Evolutionary conservation across 1,140 invertebrate species (phyloP).

Genomic region (Helicoverpa zea): DNA sequence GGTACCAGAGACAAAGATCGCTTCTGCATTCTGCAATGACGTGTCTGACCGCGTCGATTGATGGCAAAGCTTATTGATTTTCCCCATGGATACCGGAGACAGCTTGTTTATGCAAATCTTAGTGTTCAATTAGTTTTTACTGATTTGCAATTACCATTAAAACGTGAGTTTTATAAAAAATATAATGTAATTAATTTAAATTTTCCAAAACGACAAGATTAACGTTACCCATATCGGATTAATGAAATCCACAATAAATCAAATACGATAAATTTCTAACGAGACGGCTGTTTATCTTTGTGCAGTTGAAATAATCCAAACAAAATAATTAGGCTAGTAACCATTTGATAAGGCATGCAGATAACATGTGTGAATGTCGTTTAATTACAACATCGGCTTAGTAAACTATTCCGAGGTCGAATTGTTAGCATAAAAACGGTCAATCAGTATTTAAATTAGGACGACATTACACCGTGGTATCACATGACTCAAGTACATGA

Average conservation of each 20-base stretch:
- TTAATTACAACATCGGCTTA: conserved; percentile 30
- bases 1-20: conserved; percentile 51
- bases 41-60: conserved; percentile 24
- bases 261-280: too few relatives aligned
- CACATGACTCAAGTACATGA: conserved; percentile 6
- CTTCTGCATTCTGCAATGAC: conserved; percentile 30
- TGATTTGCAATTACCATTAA: background rate
- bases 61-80: conserved; percentile 60
- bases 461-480: conserved; percentile 8
- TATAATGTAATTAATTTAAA: too few relatives aligned
- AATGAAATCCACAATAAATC: too few relatives aligned
- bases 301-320: conserved; percentile 7
- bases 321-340: conserved; percentile 30
- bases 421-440: conserved; percentile 9
- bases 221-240: too few relatives aligned
- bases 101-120: conserved; percentile 21
- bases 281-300: background rate
- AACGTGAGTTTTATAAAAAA: background rate
- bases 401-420: conserved; percentile 24
- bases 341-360: conserved; percentile 10
- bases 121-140: background rate
- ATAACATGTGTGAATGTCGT: conserved; percentile 28
- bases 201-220: too few relatives aligned
- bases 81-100: conserved; percentile 34
- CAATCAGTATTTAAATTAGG: conserved; percentile 36